These are phyloP conservation scores for Lithophane leautieri DNA, from an alignment of 2,888 invertebrate species.

Conservation along the genomic window DNA sequence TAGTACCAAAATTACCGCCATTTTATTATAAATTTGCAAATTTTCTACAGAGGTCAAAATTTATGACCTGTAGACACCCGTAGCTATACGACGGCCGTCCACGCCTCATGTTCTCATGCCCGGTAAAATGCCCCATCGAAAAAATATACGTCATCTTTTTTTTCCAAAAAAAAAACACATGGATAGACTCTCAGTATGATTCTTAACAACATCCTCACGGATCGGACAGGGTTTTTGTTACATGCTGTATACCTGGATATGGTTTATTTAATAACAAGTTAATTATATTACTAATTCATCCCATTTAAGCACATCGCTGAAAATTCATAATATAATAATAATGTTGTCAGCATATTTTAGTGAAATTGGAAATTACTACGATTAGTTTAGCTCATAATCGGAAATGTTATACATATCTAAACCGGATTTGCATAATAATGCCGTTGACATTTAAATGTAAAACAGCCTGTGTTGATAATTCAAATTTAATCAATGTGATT, in stretches of 20 bases:
- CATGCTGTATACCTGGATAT: background rate
- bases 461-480: conserved; percentile 40
- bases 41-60: too few species aligned
- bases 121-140: too few species aligned
- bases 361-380: conserved; percentile 49
- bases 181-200: too few species aligned
- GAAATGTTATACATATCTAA: conserved; percentile 58
- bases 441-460: conserved; percentile 53
- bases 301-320: background rate
- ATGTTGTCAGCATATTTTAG: conserved; percentile 48
- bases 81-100: too few species aligned
- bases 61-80: too few species aligned
- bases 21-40: too few species aligned
- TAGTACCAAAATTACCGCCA: too few species aligned
- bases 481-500: conserved; percentile 38
- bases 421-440: conserved; percentile 54
- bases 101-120: too few species aligned
- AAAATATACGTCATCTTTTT: too few species aligned
- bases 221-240: too few species aligned
- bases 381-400: conserved; percentile 55
- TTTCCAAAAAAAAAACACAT: too few species aligned
- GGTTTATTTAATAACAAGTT: background rate
- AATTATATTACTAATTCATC: conserved; percentile 12
- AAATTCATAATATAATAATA: conserved; percentile 18
- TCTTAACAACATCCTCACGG: too few species aligned